Conservation (phyloP, 2,113 vertebrate species). For the Takifugu bimaculatus region DNA sequence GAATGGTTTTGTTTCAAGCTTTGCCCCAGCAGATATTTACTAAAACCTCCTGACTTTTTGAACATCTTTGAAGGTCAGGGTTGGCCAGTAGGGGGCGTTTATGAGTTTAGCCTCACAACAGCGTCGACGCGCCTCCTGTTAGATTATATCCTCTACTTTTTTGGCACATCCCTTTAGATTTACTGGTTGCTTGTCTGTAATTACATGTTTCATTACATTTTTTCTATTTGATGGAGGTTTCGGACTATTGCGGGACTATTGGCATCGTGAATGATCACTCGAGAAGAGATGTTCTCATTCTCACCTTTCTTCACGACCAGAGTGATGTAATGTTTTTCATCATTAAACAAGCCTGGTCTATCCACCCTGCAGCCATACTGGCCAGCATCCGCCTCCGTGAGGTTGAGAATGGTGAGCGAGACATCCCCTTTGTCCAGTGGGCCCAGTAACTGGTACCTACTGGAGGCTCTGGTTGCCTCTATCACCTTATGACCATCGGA, state of each 20-base stretch:
- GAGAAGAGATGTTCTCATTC: neutral
- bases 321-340: accelerated
- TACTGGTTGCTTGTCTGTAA: too few species aligned
- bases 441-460: constrained; percentile 32
- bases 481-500: accelerated
- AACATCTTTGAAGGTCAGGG: neutral
- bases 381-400: constrained; percentile 24
- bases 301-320: constrained; percentile 12
- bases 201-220: neutral
- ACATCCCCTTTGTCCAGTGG: constrained; percentile 32
- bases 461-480: neutral
- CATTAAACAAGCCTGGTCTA: constrained; percentile 10
- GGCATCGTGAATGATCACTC: neutral
- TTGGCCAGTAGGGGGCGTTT: too few species aligned
- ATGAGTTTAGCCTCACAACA: too few species aligned
- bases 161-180: too few species aligned
- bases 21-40: neutral
- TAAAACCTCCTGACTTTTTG: neutral
- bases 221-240: neutral
- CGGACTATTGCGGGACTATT: neutral
- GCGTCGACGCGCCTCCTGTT: too few species aligned
- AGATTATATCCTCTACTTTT: too few species aligned
- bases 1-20: neutral
- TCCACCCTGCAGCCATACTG: constrained; percentile 24
- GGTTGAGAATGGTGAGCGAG: constrained; percentile 29